Conservation (phyloP, 2,113 vertebrate genomes). For the Vombatus ursinus region DNA sequence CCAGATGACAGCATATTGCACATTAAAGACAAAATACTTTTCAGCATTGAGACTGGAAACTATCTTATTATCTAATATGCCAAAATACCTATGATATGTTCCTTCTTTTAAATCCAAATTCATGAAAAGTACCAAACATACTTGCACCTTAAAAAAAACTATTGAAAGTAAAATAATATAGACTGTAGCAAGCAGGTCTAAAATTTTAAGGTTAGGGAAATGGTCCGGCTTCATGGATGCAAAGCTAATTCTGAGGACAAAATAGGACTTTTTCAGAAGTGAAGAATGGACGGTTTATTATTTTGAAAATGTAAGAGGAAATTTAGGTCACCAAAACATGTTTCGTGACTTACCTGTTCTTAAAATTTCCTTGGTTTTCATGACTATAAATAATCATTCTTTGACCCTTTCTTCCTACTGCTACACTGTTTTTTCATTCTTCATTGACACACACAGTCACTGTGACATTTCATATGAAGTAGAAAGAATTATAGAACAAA, state of each 20-base stretch:
- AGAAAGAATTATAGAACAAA: slow-evolving; percentile 50
- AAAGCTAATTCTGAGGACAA: background rate
- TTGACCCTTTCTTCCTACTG: background rate
- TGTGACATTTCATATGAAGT: slow-evolving; percentile 51
- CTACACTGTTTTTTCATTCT: background rate
- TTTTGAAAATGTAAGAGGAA: background rate
- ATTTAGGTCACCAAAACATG: background rate
- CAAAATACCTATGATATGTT: background rate
- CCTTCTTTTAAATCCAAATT: background rate
- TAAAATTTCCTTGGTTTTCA: background rate
- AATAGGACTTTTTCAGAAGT: background rate
- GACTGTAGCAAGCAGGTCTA: background rate
- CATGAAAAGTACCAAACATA: background rate
- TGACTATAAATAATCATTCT: slow-evolving; percentile 33
- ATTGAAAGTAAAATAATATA: background rate
- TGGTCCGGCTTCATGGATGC: background rate
- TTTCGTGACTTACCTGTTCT: background rate
- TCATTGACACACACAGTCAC: slow-evolving; percentile 44
- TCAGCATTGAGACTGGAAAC: background rate
- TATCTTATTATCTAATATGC: background rate
- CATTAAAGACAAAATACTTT: background rate
- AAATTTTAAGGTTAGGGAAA: background rate
- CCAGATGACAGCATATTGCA: background rate
- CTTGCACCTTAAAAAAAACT: background rate
- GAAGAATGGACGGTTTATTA: background rate